Percentiles rank a stretch among this genome's conserved stretches.
Conservation (phyloP, 2,113 vertebrate genomes). For the Bufo bufo region DNA sequence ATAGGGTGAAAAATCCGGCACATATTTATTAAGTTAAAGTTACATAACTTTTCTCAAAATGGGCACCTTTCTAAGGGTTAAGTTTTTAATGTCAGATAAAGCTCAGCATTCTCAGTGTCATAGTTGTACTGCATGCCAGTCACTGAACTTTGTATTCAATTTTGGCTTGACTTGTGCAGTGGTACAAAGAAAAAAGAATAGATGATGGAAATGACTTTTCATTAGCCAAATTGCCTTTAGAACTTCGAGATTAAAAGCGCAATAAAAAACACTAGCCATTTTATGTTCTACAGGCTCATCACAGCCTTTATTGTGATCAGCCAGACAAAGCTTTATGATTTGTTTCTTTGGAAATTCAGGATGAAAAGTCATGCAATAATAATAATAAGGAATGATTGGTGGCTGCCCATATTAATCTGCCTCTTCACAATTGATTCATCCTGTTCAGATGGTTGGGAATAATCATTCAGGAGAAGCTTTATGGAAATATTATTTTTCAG, state of each 20-base stretch:
- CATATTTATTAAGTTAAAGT: too few species aligned
- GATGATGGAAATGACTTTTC: constrained; percentile 21
- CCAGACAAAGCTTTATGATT: neutral
- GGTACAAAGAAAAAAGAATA: neutral
- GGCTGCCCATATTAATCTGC: neutral
- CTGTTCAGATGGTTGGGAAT: neutral
- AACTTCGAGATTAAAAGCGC: constrained; percentile 30
- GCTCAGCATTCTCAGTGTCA: too few species aligned
- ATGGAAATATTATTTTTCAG: neutral
- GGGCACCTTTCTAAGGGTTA: too few species aligned
- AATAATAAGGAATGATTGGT: constrained; percentile 25
- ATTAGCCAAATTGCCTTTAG: constrained; percentile 41
- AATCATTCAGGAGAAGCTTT: neutral
- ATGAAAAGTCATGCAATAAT: constrained; percentile 34
- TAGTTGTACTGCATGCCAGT: neutral
- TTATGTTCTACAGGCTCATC: neutral
- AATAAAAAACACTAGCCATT: neutral
- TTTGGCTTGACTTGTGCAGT: neutral
- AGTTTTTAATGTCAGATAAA: too few species aligned
- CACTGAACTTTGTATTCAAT: neutral
- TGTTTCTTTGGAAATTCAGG: constrained; percentile 21
- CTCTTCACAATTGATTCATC: neutral
- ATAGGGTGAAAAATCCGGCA: too few species aligned
- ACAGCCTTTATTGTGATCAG: constrained; percentile 15
- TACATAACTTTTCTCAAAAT: too few species aligned